phyloP scores from a whole-genome alignment of 2,113 vertebrate genomes.

The Trochalopteron elliotii region DNA sequence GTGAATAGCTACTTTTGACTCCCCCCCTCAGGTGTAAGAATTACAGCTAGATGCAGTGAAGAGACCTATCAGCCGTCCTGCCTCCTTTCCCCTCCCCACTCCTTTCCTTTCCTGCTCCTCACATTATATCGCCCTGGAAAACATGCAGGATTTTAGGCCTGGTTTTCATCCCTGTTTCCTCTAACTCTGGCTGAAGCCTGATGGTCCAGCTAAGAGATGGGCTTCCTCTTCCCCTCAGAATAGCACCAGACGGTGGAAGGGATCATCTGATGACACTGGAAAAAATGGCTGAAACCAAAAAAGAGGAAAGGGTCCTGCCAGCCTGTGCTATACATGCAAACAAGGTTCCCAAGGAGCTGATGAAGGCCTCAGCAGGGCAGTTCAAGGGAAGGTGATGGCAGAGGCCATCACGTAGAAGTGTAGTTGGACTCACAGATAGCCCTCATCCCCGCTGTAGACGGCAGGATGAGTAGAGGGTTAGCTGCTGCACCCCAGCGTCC shows the following conservation, averaged over 20 bases:
- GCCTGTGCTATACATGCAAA: rapidly evolving
- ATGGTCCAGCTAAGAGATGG: background rate
- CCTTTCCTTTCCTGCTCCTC: background rate
- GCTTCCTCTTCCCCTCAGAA: background rate
- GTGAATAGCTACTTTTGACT: constrained; percentile 75
- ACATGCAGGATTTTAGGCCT: background rate
- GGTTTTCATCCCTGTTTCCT: background rate
- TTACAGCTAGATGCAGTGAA: background rate
- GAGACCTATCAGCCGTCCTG: constrained; percentile 34
- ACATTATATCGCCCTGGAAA: constrained; percentile 5
- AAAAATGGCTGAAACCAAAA: background rate
- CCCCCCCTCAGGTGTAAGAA: constrained; percentile 67
- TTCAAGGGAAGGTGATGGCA: background rate
- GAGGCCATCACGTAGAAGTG: rapidly evolving
- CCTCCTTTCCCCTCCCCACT: background rate
- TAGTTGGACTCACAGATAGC: background rate
- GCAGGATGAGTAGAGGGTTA: background rate
- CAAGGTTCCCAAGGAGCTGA: background rate
- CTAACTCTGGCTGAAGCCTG: background rate
- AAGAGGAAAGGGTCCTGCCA: background rate
- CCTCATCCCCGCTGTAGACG: rapidly evolving
- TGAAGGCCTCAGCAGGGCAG: background rate
- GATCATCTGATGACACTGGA: background rate
- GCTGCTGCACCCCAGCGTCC: background rate
- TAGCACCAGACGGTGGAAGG: background rate